Evolutionary conservation across 2,888 invertebrate species (phyloP).

Genomic region (Melieria omissa): DNA sequence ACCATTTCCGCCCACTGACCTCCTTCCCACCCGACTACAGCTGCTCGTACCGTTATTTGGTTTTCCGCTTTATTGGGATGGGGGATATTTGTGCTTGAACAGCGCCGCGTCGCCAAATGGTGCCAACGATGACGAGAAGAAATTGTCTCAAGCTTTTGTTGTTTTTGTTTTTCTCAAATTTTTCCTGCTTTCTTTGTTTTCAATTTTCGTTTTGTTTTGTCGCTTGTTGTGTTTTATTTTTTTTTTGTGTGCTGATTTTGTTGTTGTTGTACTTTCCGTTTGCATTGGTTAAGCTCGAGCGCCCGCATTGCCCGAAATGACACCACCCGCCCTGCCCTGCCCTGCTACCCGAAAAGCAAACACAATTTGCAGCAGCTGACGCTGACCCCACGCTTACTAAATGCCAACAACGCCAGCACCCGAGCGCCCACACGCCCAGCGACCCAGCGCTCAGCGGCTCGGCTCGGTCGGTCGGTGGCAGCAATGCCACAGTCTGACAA

Average conservation of each 20-base stretch:
- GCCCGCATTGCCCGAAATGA: constrained; percentile 16
- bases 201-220: constrained; percentile 1
- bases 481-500: constrained; percentile 26
- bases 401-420: constrained; percentile 13
- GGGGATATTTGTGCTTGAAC: too few species aligned
- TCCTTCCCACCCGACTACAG: too few species aligned
- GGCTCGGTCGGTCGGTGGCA: constrained; percentile 21
- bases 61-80: too few species aligned
- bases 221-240: too few species aligned
- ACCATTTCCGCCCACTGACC: neutral
- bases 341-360: constrained; percentile 38
- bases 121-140: constrained; percentile 34
- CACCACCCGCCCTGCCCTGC: constrained; percentile 9
- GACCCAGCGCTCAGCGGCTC: neutral
- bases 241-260: neutral
- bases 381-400: constrained; percentile 45
- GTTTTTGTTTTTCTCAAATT: neutral
- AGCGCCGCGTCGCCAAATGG: constrained; percentile 44
- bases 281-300: neutral
- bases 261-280: neutral
- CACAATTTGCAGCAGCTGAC: constrained; percentile 50
- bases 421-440: neutral
- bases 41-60: too few species aligned
- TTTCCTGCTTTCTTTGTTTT: neutral
- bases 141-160: constrained; percentile 32